These are phyloP conservation scores for Ceratosolen solmsi DNA, from an alignment of 1,140 invertebrate genomes.

Conservation along the genomic window DNA sequence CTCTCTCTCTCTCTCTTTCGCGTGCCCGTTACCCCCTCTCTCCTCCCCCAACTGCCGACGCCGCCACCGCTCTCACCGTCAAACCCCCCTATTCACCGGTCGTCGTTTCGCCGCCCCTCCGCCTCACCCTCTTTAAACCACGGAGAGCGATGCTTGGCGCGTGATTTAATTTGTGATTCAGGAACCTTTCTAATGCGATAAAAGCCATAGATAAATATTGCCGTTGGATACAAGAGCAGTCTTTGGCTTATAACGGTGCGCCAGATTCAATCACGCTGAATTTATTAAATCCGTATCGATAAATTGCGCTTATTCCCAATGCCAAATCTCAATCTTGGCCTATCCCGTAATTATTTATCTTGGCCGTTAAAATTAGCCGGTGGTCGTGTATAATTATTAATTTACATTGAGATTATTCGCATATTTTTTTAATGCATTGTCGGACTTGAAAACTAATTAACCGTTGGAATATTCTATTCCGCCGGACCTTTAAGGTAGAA, in stretches of 20 bases:
- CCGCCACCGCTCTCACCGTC: no score
- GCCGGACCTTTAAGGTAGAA: no score
- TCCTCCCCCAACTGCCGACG: no score
- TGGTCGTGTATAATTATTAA: background rate
- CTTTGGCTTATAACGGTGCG: background rate
- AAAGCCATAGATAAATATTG: constrained; percentile 9
- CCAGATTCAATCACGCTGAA: background rate
- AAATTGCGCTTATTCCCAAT: constrained; percentile 9
- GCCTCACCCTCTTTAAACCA: no score
- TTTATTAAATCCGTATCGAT: background rate
- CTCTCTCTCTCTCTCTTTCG: no score
- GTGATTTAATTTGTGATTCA: constrained; percentile 19
- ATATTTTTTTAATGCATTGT: background rate
- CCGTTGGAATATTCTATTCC: no score
- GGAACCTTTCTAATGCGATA: constrained; percentile 16
- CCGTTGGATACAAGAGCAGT: constrained; percentile 4
- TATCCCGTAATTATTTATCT: background rate
- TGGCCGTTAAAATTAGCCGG: background rate
- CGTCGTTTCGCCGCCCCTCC: no score
- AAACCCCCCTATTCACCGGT: no score
- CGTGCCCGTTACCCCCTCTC: background rate
- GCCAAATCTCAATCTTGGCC: background rate
- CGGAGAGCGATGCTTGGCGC: constrained; percentile 8
- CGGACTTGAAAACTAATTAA: background rate
- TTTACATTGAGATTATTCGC: background rate